These are phyloP conservation scores for Zaprionus vittiger DNA, from an alignment of 1,140 invertebrate genomes.

Conservation along the genomic window DNA sequence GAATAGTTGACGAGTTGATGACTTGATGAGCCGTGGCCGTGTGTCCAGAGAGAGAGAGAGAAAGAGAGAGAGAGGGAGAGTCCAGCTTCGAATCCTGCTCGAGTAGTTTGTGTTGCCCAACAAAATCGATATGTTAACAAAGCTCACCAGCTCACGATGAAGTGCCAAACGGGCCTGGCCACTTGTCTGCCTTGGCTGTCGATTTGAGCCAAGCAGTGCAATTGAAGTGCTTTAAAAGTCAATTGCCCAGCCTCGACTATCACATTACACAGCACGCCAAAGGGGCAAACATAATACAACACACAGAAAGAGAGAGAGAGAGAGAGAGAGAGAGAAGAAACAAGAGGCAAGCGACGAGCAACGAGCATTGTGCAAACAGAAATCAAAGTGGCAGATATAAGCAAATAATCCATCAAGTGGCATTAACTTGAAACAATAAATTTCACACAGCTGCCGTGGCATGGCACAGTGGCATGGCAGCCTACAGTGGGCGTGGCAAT, in stretches of 20 bases:
- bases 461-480: not conserved
- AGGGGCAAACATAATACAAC: conserved; percentile 8
- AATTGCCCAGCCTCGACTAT: conserved; percentile 45
- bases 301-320: conserved; percentile 5
- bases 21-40: not conserved
- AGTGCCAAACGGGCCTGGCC: not conserved
- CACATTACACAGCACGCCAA: conserved; percentile 38
- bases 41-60: too few species aligned
- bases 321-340: not conserved
- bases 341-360: conserved; percentile 1
- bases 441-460: conserved; percentile 57
- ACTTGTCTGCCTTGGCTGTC: conserved; percentile 24
- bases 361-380: conserved; percentile 46
- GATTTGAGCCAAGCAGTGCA: conserved; percentile 21
- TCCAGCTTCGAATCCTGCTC: not conserved
- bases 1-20: conserved; percentile 52
- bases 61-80: not conserved
- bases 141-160: not conserved
- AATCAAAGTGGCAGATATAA: conserved; percentile 67
- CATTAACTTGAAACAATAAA: conserved; percentile 83
- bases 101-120: not conserved
- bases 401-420: conserved; percentile 83
- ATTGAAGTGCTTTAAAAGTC: conserved; percentile 43
- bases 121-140: conserved; percentile 22
- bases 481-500: conserved; percentile 26